phyloP scores from a whole-genome alignment of 2,797 vertebrate species.

The Notolabrus celidotus region DNA sequence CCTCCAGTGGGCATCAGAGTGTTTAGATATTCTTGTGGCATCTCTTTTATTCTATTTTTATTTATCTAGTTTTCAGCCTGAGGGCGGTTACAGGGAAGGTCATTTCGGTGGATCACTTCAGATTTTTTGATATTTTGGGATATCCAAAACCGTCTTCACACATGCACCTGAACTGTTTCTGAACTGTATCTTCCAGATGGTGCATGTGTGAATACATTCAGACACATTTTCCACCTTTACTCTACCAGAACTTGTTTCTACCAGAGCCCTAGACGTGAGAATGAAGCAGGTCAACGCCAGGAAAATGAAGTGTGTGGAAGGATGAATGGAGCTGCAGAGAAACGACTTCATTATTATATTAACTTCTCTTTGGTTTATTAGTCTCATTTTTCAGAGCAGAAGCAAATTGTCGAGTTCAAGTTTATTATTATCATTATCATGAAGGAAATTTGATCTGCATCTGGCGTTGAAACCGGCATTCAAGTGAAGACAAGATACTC shows the following conservation, averaged over 20 bases:
- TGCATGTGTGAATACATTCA: too few relatives aligned
- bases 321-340: not conserved
- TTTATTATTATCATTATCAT: too few relatives aligned
- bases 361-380: not conserved
- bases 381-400: not conserved
- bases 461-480: too few relatives aligned
- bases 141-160: not conserved
- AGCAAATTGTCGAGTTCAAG: not conserved
- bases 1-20: not conserved
- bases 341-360: not conserved
- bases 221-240: too few relatives aligned
- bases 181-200: too few relatives aligned
- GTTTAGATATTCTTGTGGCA: not conserved
- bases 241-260: too few relatives aligned
- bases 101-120: not conserved
- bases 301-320: too few relatives aligned
- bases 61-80: not conserved
- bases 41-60: constrained; percentile 2
- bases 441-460: too few relatives aligned
- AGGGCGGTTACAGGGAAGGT: not conserved
- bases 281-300: too few relatives aligned
- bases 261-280: too few relatives aligned
- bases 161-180: too few relatives aligned
- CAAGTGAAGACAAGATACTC: too few relatives aligned
- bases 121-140: not conserved